Evolutionary conservation across 2,888 invertebrate genomes (phyloP), one percentile per base, ranked within the genome.

Genomic region (Agonopterix alstromeriana): DNA sequence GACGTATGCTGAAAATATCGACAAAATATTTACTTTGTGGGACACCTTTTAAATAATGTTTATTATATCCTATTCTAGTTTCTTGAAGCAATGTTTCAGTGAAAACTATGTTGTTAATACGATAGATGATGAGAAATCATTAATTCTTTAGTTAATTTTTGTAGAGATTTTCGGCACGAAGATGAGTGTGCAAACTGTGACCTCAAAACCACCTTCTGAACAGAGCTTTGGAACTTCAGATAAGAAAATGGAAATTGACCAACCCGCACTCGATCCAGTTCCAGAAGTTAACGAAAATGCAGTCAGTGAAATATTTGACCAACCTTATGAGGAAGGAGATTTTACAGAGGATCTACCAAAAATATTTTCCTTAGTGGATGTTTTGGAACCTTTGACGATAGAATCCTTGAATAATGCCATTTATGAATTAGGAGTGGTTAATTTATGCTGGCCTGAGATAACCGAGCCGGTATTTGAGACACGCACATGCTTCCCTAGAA

Each of bases 391-490:
- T 0, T 65, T 92, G 45, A 90, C 90, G 1, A 61, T 84, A 48
- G 82, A 90, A 43, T 84, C 89, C n/a, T 68, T 93, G 49, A 90
- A 90, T 53, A 89, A 91, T 70, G 90, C 91, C 3, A 90, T 90
- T 42, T 90, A 90, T 55, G 91, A 91, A 66, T 74, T 92, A 14
- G 92, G 93, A 1, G 80, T 92, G 10, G 89, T 93, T 38, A 90
- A 90, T 59, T 70, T 93, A 38, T 92, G 91, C 56, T 93, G 93
- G 93, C 92, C 93, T 1, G 87, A 90, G 53, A 87, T 88, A 55
- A 63, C 54, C 2, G 82, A 90, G 27, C 90, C 91, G 0, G 80
- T 90, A 1, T 92, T 92, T 61, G 90, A 91, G 63, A 86, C 87
- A 35, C 77, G 91, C 27, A 86, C 83, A 5, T 89, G 91, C 65